Evolutionary conservation across 2,888 invertebrate genomes (phyloP).

Genomic region (Cataglyphis rosenhaueri): DNA sequence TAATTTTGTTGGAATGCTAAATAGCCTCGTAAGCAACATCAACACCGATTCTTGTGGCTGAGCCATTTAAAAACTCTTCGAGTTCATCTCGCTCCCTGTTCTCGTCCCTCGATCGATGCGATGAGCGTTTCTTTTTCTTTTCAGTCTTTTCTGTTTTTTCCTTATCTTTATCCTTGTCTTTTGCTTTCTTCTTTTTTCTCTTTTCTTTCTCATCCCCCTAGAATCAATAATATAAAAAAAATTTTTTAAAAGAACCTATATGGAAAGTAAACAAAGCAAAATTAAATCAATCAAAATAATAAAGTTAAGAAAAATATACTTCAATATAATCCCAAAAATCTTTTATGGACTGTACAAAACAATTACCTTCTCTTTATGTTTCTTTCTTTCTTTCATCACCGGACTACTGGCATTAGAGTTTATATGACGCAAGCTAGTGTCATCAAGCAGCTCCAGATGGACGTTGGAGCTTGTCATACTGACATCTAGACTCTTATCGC

Average conservation of each 20-base stretch:
- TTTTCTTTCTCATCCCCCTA: slow-evolving; percentile 87
- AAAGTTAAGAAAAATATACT: background rate
- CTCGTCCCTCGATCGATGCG: slow-evolving; percentile 84
- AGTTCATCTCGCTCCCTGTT: slow-evolving; percentile 87
- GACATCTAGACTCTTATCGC: slow-evolving; percentile 84
- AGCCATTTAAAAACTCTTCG: slow-evolving; percentile 88
- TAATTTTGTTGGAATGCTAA: slow-evolving; percentile 78
- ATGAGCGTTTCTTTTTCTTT: slow-evolving; percentile 85
- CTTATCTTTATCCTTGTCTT: slow-evolving; percentile 86
- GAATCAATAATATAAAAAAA: slow-evolving; percentile 44
- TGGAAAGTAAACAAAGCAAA: background rate
- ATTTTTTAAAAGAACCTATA: too few relatives aligned
- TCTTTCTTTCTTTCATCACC: slow-evolving; percentile 83
- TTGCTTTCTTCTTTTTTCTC: slow-evolving; percentile 86
- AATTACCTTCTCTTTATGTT: slow-evolving; percentile 82
- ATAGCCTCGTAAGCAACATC: slow-evolving; percentile 88
- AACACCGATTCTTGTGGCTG: slow-evolving; percentile 86
- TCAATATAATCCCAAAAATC: background rate
- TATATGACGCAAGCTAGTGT: slow-evolving; percentile 80
- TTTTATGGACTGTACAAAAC: background rate
- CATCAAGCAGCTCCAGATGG: slow-evolving; percentile 86
- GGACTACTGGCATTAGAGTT: slow-evolving; percentile 84
- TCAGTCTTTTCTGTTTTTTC: slow-evolving; percentile 86
- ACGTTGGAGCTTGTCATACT: slow-evolving; percentile 87
- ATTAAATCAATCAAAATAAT: background rate